Evolutionary conservation across 1,140 invertebrate species (phyloP), one percentile per base, ranked within the genome.

Genomic region (Lamellibrachia luymesi): DNA sequence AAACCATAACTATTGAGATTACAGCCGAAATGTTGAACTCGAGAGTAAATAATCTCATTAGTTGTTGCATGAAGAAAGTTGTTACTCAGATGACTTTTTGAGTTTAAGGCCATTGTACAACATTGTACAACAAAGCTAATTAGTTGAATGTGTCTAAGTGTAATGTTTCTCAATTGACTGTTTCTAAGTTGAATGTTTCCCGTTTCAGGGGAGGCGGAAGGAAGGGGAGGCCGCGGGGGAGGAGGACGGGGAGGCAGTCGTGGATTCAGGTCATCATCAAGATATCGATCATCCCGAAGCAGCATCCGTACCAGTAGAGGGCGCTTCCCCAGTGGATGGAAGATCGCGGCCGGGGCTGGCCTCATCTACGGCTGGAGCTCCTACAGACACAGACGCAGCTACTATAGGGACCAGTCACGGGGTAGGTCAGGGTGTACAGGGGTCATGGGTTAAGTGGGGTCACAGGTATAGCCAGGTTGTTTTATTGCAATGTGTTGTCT

Each of bases 331-430:
- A 80, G 64, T 80, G 64, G 64, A 22, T 92, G 92, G 92, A 50
- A 92, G 92, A 64, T 64, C 8, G 92, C 92, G 27, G 92, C 92
- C 0, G 51, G 50, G 2, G 92, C 92, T 7, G 92, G 92, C 13
- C 10, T 52, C 22, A 92, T 92, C 92, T 92, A 92, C 52, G 92
- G 92, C 17, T 92, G n/a, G 8, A 50, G 51, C 51, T 51, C 50
- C 51, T 92, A 92, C 92, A 51, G 50, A 52, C 50, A 38, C 22
- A 10, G 92, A 6, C 0, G 92, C 13, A 50, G 51, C 13, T 92
- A 92, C 51, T 92, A 92, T 5, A 64, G 52, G 27, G 13, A 51
- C 52, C 92, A 8, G 10, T 4, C 17, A 27, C 8, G 92, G 51
- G 92, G 92, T 92, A 92, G 6, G 64, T 38, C 17, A 80, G 64